Evolutionary conservation across 2,888 invertebrate species (phyloP).

Genomic region (Quadriops clusia): DNA sequence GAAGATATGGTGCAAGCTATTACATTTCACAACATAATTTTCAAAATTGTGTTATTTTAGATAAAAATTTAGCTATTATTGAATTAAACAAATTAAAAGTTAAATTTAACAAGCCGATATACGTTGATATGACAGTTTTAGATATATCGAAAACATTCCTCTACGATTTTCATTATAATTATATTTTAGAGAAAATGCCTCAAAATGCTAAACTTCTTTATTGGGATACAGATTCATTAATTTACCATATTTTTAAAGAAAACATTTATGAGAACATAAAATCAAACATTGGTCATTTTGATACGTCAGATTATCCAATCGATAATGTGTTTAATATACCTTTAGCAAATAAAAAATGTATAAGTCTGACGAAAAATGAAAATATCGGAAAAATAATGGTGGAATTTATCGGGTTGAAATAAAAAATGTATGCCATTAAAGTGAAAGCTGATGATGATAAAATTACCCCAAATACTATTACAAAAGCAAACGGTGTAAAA

Average conservation of each 20-base stretch:
- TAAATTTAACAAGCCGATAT: conserved; percentile 18
- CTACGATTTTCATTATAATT: conserved; percentile 19
- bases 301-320: conserved; percentile 19
- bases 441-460: too few relatives aligned
- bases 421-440: conserved; percentile 19
- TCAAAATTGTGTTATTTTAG: conserved; percentile 11
- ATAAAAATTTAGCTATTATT: conserved; percentile 11
- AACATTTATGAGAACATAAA: conserved; percentile 13
- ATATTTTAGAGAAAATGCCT: conserved; percentile 11
- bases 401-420: conserved; percentile 21
- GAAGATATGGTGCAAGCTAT: conserved; percentile 9
- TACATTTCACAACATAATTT: conserved; percentile 6
- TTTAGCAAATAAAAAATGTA: conserved; percentile 20
- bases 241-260: conserved; percentile 9
- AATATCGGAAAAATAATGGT: conserved; percentile 18
- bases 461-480: too few relatives aligned
- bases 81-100: conserved; percentile 14
- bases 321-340: conserved; percentile 19
- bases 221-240: conserved; percentile 16
- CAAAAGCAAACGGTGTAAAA: too few relatives aligned
- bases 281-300: conserved; percentile 14
- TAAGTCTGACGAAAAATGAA: conserved; percentile 26
- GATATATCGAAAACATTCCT: conserved; percentile 17
- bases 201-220: conserved; percentile 15
- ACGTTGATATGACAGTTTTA: conserved; percentile 17